Conservation (phyloP, 2,888 invertebrate genomes). For the Apodemia duryi region DNA sequence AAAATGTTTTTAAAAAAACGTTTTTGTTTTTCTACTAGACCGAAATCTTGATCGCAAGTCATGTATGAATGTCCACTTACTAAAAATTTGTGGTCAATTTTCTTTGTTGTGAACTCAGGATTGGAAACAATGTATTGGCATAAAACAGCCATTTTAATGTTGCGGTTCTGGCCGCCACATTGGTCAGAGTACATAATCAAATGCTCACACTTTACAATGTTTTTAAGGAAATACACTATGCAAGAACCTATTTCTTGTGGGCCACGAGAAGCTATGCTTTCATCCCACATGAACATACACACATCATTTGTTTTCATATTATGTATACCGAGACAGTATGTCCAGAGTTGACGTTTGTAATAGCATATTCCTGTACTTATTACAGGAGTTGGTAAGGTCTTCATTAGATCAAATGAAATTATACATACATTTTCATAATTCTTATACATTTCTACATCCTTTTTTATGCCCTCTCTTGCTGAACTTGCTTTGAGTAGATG, state of each 20-base stretch:
- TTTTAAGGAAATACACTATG: conserved; percentile 20
- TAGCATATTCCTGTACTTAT: too few relatives aligned
- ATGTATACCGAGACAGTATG: too few relatives aligned
- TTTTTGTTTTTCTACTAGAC: not conserved
- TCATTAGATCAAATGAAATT: too few relatives aligned
- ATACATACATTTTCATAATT: too few relatives aligned
- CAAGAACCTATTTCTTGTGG: not conserved
- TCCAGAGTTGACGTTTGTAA: too few relatives aligned
- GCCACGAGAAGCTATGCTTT: not conserved
- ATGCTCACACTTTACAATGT: conserved; percentile 18
- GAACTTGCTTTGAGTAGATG: too few relatives aligned
- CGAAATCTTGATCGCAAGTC: not conserved
- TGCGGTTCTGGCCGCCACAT: conserved; percentile 37
- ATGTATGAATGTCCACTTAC: not conserved
- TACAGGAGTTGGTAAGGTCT: too few relatives aligned
- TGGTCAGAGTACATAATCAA: conserved; percentile 35
- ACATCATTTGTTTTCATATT: too few relatives aligned
- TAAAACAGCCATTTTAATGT: conserved; percentile 36
- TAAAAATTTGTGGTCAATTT: not conserved
- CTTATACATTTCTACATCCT: too few relatives aligned
- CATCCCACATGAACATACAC: not conserved
- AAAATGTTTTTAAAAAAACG: not conserved
- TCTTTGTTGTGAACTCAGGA: not conserved
- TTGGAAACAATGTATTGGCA: conserved; percentile 28
- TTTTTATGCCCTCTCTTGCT: too few relatives aligned